These are phyloP conservation scores for Heliconius himera DNA, from an alignment of 1,140 invertebrate species.

Conservation along the genomic window DNA sequence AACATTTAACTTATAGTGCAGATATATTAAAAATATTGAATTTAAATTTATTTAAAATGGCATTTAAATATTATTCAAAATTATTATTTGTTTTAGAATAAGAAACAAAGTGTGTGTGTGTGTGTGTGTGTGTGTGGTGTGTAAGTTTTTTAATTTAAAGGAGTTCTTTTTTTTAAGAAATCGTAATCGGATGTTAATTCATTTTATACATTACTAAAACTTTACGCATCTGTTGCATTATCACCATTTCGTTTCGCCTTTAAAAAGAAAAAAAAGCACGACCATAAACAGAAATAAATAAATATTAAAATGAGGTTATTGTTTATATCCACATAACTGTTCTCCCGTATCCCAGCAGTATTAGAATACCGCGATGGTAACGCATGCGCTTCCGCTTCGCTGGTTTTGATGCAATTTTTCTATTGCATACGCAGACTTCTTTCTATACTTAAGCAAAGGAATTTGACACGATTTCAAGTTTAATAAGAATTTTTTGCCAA, in stretches of 20 bases:
- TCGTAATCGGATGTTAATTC: too few relatives aligned
- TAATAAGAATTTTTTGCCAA: conserved; percentile 10
- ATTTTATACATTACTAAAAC: too few relatives aligned
- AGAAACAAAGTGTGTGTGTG: too few relatives aligned
- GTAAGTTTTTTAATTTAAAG: too few relatives aligned
- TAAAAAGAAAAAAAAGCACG: background rate
- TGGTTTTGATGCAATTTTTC: conserved; percentile 43
- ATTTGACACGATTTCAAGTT: conserved; percentile 32
- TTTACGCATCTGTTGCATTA: too few relatives aligned
- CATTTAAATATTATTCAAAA: too few relatives aligned
- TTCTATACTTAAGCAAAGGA: conserved; percentile 14
- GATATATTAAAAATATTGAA: too few relatives aligned
- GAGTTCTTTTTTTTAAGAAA: too few relatives aligned
- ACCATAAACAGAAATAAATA: background rate
- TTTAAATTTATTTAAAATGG: too few relatives aligned
- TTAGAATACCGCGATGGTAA: conserved; percentile 30
- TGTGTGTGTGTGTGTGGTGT: too few relatives aligned
- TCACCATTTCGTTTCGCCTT: background rate
- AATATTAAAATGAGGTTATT: conserved; percentile 21
- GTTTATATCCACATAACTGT: conserved; percentile 36
- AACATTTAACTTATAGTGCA: background rate
- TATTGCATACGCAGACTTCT: conserved; percentile 40
- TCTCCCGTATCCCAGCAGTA: conserved; percentile 22
- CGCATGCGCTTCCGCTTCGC: conserved; percentile 34
- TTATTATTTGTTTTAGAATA: too few relatives aligned